Evolutionary conservation across 2,888 invertebrate species (phyloP).

Genomic region (Acrobasis suavella): DNA sequence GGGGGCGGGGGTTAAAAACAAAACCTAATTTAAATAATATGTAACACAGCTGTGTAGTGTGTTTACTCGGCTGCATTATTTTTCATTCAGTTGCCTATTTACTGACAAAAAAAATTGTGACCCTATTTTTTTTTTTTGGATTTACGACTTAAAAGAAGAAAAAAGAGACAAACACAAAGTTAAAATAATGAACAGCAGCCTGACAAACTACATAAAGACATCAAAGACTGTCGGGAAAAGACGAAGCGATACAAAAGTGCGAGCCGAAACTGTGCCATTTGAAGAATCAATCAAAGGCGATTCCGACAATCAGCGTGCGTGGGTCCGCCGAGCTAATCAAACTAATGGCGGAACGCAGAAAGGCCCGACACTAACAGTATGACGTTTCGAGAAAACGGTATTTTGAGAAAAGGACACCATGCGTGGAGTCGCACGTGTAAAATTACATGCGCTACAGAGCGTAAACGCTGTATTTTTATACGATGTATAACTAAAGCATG

Average conservation of each 20-base stretch:
- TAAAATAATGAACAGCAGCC: slow-evolving; percentile 19
- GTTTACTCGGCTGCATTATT: too few relatives aligned
- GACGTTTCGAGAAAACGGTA: neutral
- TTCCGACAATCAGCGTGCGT: slow-evolving; percentile 71
- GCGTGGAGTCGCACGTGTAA: too few relatives aligned
- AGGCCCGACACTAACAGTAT: slow-evolving; percentile 1
- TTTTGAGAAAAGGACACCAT: too few relatives aligned
- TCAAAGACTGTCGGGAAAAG: neutral
- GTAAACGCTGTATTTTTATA: too few relatives aligned
- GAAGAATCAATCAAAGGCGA: slow-evolving; percentile 75
- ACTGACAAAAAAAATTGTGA: too few relatives aligned
- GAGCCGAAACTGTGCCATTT: slow-evolving; percentile 56
- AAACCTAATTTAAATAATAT: too few relatives aligned
- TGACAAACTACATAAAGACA: slow-evolving; percentile 18
- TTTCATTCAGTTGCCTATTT: too few relatives aligned
- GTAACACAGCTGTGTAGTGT: too few relatives aligned
- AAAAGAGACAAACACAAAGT: neutral
- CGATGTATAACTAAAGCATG: neutral
- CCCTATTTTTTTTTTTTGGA: too few relatives aligned
- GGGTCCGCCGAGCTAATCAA: slow-evolving; percentile 75
- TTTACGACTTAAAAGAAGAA: too few relatives aligned
- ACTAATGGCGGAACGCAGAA: slow-evolving; percentile 56
- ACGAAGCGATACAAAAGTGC: slow-evolving; percentile 20
- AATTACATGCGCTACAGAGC: too few relatives aligned
- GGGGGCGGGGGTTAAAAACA: too few relatives aligned